Base-by-base conservation (phyloP, 2,113 vertebrate genomes). In the Urocitellus parryii region DNA sequence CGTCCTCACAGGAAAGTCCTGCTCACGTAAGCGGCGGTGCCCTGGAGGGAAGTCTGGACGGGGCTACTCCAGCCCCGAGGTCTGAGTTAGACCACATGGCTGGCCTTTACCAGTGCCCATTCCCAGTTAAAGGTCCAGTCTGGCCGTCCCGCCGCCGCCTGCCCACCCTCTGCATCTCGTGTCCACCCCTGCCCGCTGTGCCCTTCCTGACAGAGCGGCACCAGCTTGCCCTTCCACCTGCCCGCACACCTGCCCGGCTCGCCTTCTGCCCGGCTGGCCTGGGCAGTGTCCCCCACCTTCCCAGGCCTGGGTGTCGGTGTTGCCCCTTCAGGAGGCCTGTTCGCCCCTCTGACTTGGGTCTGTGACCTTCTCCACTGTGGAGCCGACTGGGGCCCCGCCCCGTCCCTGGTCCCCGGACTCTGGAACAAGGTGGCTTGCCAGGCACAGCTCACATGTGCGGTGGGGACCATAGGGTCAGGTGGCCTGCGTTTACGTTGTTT, bases 361-460 rank as follows among this genome's bases (percentile, higher is more conserved):
- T 0, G 2, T 53, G 48, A 32, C 42, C 20, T 37, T 67, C 17
- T 53, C 6, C 29, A 56, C 10, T 4, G 2, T 24, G 0, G n/a
- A 61, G 32, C 53, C 0, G 0, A 11, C 48, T 51, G 51, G 51
- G 51, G 14, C 2, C 42, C 12, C 20, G 3, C 51, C 22, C 29
- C 4, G 20, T 7, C 20, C 56, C 56, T 51, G 9, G 37, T 6
- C 1, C 14, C 4, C 6, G 37, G 73, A 24, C 85, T 48, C 80
- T 25, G 4, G 63, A 45, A 39, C 70, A 14, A 39, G 70, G 39
- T 1, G 24, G 37, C 76, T 51, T 56, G 25, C 10, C 7, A 81
- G 56, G 20, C 56, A 18, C 22, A 48, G 25, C 61, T 45, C 80
- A 24, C 70, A 0, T 34, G 25, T 61, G 70, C 0, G 0, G 1